Base-by-base conservation (phyloP, 2,888 invertebrate genomes). In the Coenonympha glycerion region DNA sequence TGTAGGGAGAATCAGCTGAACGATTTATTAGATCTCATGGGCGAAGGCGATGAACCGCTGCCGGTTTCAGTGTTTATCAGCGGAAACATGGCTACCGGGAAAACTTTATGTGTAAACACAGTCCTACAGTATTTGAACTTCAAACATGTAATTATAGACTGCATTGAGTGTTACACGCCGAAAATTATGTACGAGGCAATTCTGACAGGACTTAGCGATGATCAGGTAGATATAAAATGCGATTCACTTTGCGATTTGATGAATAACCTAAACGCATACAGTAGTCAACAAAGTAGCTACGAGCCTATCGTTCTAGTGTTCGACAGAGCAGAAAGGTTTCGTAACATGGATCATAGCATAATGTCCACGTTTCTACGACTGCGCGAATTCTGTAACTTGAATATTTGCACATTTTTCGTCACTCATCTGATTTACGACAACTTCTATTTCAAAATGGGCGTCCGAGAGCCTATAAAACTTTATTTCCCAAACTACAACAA, bases 61-160 rank as follows among this genome's bases (percentile, higher is more conserved):
- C 92, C 92, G 15, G 85, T 90, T 59, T 89, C 91, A 59, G 78
- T 96, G 63, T 95, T 93, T 82, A 64, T 95, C 47, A 92, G 92
- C 72, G 96, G 96, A n/a, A 92, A 92, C 71, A 91, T 94, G 60
- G 92, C 93, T 6, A 93, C 93, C 16, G 96, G 96, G 21, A 97
- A 97, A 87, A 91, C 92, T n/a, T 74, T 91, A 13, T 89, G 95
- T 50, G 72, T 93, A 3, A 87, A 87, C 46, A 81, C 89, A 6
- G 76, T 94, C 8, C 73, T 96, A 3, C 68, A 84, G 30, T 75
- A 84, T 64, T 77, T 91, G 33, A 70, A 88, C 44, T 90, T 91
- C 56, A 90, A 88, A 73, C 83, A 89, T 63, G 90, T 92, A 22
- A 69, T 90, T 30, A 83, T 96, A 21, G 94, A 95, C 80, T 93